phyloP scores from a whole-genome alignment of 2,888 invertebrate genomes.

The Orchesella flavescens region DNA sequence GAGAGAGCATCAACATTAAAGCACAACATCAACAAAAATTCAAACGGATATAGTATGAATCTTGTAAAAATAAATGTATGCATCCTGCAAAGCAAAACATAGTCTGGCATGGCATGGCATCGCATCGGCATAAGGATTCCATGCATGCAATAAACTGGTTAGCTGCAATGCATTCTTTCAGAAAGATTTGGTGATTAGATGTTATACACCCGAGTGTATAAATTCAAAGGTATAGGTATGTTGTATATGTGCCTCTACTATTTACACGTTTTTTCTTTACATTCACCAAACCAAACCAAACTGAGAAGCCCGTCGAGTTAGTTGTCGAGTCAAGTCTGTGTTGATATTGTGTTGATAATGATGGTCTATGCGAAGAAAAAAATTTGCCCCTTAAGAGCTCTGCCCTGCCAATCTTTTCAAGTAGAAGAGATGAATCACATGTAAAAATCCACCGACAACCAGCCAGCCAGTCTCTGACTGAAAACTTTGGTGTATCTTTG shows the following conservation, averaged over 20 bases:
- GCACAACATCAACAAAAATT: constrained; percentile 29
- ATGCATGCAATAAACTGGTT: constrained; percentile 44
- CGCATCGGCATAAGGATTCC: neutral
- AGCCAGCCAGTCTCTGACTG: no score
- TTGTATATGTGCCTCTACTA: neutral
- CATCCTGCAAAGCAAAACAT: neutral
- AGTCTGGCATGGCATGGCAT: no score
- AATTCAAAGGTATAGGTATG: neutral
- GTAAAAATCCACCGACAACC: neutral
- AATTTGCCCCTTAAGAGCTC: neutral
- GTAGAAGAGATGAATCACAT: neutral
- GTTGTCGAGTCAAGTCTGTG: no score
- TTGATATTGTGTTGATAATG: constrained; percentile 21
- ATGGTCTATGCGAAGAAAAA: neutral
- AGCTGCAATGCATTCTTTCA: constrained; percentile 10
- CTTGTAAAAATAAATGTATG: constrained; percentile 9
- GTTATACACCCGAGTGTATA: neutral
- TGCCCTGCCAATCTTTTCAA: neutral
- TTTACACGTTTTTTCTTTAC: constrained; percentile 16
- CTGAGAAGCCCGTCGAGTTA: no score
- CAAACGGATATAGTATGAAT: constrained; percentile 37
- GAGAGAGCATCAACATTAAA: constrained; percentile 16
- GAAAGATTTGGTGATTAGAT: neutral
- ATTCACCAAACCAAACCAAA: constrained; percentile 28
- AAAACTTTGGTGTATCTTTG: no score